Evolutionary conservation across 2,113 vertebrate species (phyloP), one percentile per base, ranked within the genome.

Genomic region (Elephantulus edwardii): DNA sequence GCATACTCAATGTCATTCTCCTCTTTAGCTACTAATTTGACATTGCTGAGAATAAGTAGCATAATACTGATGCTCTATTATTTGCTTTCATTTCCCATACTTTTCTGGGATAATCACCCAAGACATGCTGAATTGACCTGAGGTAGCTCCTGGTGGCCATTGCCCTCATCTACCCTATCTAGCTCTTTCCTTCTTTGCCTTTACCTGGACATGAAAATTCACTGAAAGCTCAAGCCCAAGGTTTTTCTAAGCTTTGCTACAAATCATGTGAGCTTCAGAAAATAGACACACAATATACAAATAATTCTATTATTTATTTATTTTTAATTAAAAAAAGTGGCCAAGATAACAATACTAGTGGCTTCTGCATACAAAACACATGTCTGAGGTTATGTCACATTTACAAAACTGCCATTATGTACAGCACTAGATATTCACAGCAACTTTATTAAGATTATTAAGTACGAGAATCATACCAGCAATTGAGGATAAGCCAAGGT

Each of bases 251-350:
- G 33, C 35, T 24, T 76, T 48, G 22, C 30, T 22, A 17, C 50
- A 24, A 19, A 58, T 30, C 44, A 24, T 0, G 8, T 50, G 62
- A 76, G 6, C 62, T 71, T 16, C 79, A 77, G 56, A 48, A 89
- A 82, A 93, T 8, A 92, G 14, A 91, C 79, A 95, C 19, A 28
- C 24, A 0, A 79, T 40, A 83, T 78, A 52, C 82, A 93, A 88
- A 84, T 17, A 44, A n/a, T 81, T 75, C 64, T 44, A 70, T 90
- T 38, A 35, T 80, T 91, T 94, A 50, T 97, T 96, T 95, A 97
- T 96, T 97, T 94, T 81, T 70, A 94, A 91, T 95, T 83, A 93
- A 96, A 50, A 54, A 97, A 96, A 90, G 82, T 60, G 75, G 92
- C 91, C 50, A 62, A 93, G 91, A 50, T 93, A 95, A 94, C 79